Evolutionary conservation across 2,888 invertebrate species (phyloP).

Genomic region (Meganola albula): DNA sequence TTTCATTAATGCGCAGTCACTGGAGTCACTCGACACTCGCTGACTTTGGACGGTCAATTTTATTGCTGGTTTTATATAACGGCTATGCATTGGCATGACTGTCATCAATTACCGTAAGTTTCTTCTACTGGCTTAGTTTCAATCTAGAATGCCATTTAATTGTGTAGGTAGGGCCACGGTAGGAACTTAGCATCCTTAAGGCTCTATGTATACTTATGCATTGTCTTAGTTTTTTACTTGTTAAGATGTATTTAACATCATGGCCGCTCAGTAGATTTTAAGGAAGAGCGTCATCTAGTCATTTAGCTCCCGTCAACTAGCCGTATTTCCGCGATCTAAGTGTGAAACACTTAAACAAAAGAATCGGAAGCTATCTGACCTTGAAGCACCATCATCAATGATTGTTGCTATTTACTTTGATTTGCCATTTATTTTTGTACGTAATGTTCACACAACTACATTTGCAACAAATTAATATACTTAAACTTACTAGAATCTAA

Average conservation of each 20-base stretch:
- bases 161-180: conserved; percentile 9
- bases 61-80: conserved; percentile 41
- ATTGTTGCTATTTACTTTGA: conserved; percentile 34
- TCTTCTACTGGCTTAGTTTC: conserved; percentile 31
- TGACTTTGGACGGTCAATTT: conserved; percentile 46
- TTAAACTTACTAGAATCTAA: too few relatives aligned
- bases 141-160: conserved; percentile 16
- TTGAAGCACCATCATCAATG: conserved; percentile 48
- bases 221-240: conserved; percentile 47
- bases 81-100: conserved; percentile 38
- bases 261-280: conserved; percentile 42
- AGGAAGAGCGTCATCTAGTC: conserved; percentile 60
- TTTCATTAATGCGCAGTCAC: conserved; percentile 66
- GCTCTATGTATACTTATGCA: conserved; percentile 38
- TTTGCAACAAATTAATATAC: too few relatives aligned
- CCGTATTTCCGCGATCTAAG: conserved; percentile 67
- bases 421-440: conserved; percentile 28
- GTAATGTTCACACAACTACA: conserved; percentile 22
- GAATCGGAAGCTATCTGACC: conserved; percentile 59
- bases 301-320: conserved; percentile 67
- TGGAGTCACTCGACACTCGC: conserved; percentile 46
- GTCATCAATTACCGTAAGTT: conserved; percentile 33
- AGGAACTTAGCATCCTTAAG: conserved; percentile 29
- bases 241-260: conserved; percentile 45
- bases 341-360: conserved; percentile 60